phyloP scores from a whole-genome alignment of 1,140 invertebrate genomes.

The Panonychus citri region DNA sequence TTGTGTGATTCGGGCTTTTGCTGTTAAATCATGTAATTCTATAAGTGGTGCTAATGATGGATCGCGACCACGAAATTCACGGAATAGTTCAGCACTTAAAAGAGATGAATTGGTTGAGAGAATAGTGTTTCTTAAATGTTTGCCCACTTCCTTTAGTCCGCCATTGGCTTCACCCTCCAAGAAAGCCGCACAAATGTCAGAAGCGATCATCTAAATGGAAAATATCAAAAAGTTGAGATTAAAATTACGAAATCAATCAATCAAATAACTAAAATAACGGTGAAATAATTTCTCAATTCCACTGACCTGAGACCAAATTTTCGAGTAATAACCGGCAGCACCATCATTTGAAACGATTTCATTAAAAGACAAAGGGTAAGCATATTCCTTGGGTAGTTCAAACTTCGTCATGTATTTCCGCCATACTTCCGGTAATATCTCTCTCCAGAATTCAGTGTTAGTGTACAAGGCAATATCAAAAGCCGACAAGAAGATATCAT shows the following conservation, averaged over 20 bases:
- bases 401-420: conserved; percentile 41
- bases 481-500: conserved; percentile 52
- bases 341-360: conserved; percentile 22
- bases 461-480: conserved; percentile 64
- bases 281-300: not conserved
- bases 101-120: not conserved
- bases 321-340: conserved; percentile 25
- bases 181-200: not conserved
- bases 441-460: conserved; percentile 45
- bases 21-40: not conserved
- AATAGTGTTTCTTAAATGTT: not conserved
- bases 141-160: not conserved
- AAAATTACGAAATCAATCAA: not conserved
- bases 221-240: not conserved
- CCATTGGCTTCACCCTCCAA: not conserved
- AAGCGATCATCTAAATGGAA: not conserved
- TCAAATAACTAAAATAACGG: not conserved
- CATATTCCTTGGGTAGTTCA: conserved; percentile 44
- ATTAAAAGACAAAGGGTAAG: conserved; percentile 50
- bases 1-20: no score
- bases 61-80: conserved; percentile 68
- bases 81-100: conserved; percentile 43
- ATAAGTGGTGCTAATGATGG: conserved; percentile 59
- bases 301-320: conserved; percentile 23
- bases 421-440: conserved; percentile 49